These are phyloP conservation scores for Cantharis rustica DNA, from an alignment of 2,888 invertebrate species.

Conservation along the genomic window DNA sequence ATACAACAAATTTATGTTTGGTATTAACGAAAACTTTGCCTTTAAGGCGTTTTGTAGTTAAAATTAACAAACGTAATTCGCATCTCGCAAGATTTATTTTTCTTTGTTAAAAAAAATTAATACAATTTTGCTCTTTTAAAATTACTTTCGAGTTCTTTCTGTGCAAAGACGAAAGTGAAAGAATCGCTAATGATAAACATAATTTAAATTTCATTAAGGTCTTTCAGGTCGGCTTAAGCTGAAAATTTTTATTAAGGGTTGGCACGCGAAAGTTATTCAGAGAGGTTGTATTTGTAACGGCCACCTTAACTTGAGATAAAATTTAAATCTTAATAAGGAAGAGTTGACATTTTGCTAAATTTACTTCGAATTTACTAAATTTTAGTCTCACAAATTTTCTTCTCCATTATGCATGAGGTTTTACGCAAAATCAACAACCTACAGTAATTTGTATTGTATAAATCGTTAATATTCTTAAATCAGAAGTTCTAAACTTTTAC, in stretches of 20 bases:
- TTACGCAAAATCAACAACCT: neutral
- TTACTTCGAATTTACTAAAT: neutral
- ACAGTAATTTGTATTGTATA: neutral
- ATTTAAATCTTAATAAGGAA: neutral
- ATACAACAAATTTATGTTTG: slow-evolving; percentile 15
- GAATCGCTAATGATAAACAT: neutral
- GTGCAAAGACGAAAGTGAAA: neutral
- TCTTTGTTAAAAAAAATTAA: neutral
- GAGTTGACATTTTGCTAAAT: neutral
- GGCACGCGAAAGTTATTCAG: neutral
- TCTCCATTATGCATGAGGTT: neutral
- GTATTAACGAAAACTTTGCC: slow-evolving; percentile 6
- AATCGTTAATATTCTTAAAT: neutral
- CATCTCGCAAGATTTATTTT: neutral
- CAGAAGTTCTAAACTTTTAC: neutral
- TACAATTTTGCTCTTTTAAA: neutral
- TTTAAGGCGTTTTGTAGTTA: neutral
- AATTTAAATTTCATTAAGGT: neutral
- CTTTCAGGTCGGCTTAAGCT: neutral
- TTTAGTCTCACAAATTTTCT: neutral
- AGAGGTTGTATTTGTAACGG: neutral
- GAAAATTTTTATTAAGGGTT: neutral
- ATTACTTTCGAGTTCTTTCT: neutral
- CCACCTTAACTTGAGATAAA: neutral
- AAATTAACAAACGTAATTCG: neutral